phyloP scores from a whole-genome alignment of 2,888 invertebrate genomes.

The Drosophila anceps region DNA sequence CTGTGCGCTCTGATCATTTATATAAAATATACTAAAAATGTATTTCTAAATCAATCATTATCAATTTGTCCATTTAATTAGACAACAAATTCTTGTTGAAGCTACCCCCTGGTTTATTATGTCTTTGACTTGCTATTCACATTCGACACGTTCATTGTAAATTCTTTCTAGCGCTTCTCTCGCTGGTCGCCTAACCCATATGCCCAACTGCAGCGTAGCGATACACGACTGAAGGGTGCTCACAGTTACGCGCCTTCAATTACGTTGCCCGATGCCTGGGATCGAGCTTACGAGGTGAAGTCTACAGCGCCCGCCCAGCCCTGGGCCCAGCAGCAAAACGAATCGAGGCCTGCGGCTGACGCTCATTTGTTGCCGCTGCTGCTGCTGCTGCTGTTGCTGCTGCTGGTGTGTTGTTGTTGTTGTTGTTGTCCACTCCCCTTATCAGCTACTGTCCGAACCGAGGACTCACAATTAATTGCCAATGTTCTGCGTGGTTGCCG shows the following conservation, averaged over 20 bases:
- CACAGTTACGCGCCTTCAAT: constrained; percentile 73
- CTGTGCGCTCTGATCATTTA: constrained; percentile 4
- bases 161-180: neutral
- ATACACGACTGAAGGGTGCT: constrained; percentile 50
- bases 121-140: neutral
- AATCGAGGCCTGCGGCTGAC: constrained; percentile 27
- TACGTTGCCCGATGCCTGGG: constrained; percentile 46
- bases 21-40: neutral
- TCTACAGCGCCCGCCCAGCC: neutral
- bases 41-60: neutral
- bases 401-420: neutral
- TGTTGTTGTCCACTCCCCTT: constrained; percentile 67
- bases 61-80: neutral
- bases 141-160: neutral
- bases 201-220: constrained; percentile 23
- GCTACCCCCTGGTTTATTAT: neutral
- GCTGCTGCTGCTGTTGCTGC: neutral
- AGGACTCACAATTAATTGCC: constrained; percentile 76
- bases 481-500: constrained; percentile 71
- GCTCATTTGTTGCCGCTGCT: constrained; percentile 39
- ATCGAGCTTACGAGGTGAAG: constrained; percentile 9
- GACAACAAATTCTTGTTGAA: too few species aligned
- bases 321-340: constrained; percentile 25
- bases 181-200: constrained; percentile 20
- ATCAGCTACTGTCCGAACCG: constrained; percentile 75